Conservation (phyloP, 2,888 invertebrate genomes). For the Drosophila neotestacea region DNA sequence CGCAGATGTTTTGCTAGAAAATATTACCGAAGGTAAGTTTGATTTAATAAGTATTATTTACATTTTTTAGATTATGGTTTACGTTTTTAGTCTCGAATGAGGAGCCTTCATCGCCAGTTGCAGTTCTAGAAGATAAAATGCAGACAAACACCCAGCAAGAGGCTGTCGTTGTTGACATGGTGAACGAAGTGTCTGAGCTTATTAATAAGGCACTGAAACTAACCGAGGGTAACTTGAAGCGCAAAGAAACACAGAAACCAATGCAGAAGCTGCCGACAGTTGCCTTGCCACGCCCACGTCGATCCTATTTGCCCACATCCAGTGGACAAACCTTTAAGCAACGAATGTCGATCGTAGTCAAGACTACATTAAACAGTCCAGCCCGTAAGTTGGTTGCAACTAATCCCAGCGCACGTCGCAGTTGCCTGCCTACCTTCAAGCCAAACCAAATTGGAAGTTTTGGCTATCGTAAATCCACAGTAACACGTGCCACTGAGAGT, state of each 20-base stretch:
- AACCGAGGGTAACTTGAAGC: slow-evolving; percentile 38
- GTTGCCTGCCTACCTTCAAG: slow-evolving; percentile 50
- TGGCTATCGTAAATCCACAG: slow-evolving; percentile 33
- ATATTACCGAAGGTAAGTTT: slow-evolving; percentile 64
- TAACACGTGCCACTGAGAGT: slow-evolving; percentile 23
- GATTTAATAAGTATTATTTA: not conserved
- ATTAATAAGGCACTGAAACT: slow-evolving; percentile 76
- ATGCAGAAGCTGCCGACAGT: slow-evolving; percentile 9
- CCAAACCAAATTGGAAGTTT: not conserved
- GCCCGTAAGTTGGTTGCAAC: slow-evolving; percentile 67
- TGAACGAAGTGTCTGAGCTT: slow-evolving; percentile 73
- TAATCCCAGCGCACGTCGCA: slow-evolving; percentile 46
- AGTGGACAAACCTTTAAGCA: slow-evolving; percentile 69
- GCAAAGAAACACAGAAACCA: slow-evolving; percentile 4
- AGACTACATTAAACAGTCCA: slow-evolving; percentile 83
- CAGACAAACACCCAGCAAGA: not conserved
- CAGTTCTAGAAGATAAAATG: not conserved
- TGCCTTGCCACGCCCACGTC: slow-evolving; percentile 49
- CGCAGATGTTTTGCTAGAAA: slow-evolving; percentile 63
- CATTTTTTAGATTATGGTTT: not conserved
- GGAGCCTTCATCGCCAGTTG: slow-evolving; percentile 18
- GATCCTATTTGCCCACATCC: slow-evolving; percentile 57
- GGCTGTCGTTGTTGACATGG: slow-evolving; percentile 39
- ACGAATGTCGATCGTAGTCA: slow-evolving; percentile 83
- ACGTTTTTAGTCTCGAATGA: slow-evolving; percentile 62